Evolutionary conservation across 1,140 invertebrate species (phyloP), one percentile per base, ranked within the genome.

Genomic region (Pseudomyrmex dendroicus): DNA sequence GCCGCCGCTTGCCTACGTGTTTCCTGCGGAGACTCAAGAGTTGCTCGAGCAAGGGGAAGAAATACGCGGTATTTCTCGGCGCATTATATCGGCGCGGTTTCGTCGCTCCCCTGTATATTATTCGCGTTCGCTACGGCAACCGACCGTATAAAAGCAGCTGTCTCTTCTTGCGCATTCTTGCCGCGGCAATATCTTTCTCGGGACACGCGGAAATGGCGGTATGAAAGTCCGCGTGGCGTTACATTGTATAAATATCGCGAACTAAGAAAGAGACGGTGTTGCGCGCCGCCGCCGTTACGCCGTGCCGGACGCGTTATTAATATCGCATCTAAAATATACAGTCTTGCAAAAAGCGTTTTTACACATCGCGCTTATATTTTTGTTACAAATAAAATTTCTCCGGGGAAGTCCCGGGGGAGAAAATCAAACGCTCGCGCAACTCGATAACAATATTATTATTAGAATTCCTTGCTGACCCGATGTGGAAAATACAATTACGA

Each of bases 141-240:
- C 76, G 64, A 70, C 76, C 64, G 15, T 80, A 70, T 80, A 80
- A 80, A 80, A 80, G 76, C 44, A 57, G 66, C 64, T 80, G 64
- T 70, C 76, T 80, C 76, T 68, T 78, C 76, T 70, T 70, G 54
- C 10, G 64, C 64, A 70, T 80, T 80, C 76, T 67, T 70, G 64
- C 54, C 59, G 22, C 20, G 54, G 64, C 76, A 80, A 80, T 80
- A 80, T 80, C 64, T 70, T 80, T 80, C 44, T 80, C 17, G 44
- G n/a, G 70, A 66, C 52, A 70, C 3, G 66, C 54, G 7, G 64
- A 59, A 70, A n/a, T 70, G 48, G 54, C 54, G 7, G 64, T 80
- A 77, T 67, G 44, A 80, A 80, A 70, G 64, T 78, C 44, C 54
- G 62, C 15, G n/a, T 48, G 35, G 64, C 74, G 54, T 67, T 78